Conservation (phyloP, 2,797 vertebrate species). For the Ammospiza maritima region DNA sequence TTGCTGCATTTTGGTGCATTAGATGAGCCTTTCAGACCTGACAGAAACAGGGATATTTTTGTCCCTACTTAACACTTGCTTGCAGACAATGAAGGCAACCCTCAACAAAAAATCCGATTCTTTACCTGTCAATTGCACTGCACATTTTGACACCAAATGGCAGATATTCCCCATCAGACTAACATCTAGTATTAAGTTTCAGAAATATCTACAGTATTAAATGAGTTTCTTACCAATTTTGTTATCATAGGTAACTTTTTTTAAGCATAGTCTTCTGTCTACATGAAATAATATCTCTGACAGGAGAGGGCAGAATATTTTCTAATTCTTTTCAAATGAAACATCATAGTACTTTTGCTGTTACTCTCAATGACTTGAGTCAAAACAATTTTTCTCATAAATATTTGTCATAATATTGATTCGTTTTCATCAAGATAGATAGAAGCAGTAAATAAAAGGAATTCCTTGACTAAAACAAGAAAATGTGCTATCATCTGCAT, state of each 20-base stretch:
- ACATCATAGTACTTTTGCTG: not conserved
- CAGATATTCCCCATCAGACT: not conserved
- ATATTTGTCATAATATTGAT: not conserved
- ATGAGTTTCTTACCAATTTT: not conserved
- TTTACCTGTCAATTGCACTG: not conserved
- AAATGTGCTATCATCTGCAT: not conserved
- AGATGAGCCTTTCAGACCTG: not conserved
- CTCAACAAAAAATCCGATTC: fast-evolving
- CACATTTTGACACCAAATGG: not conserved
- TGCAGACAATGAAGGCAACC: not conserved
- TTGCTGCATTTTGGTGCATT: not conserved
- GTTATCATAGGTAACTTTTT: fast-evolving
- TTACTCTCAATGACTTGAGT: not conserved
- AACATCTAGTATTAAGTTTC: not conserved
- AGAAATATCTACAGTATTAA: not conserved
- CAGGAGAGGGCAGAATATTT: not conserved
- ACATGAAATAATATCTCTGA: not conserved
- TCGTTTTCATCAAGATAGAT: not conserved
- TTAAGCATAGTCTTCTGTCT: not conserved
- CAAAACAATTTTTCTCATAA: not conserved
- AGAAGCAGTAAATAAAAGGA: not conserved
- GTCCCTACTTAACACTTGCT: not conserved
- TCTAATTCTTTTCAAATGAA: not conserved
- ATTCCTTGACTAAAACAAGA: not conserved
- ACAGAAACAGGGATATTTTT: not conserved